phyloP scores from a whole-genome alignment of 2,888 invertebrate species.

The Sminthurides aquaticus region DNA sequence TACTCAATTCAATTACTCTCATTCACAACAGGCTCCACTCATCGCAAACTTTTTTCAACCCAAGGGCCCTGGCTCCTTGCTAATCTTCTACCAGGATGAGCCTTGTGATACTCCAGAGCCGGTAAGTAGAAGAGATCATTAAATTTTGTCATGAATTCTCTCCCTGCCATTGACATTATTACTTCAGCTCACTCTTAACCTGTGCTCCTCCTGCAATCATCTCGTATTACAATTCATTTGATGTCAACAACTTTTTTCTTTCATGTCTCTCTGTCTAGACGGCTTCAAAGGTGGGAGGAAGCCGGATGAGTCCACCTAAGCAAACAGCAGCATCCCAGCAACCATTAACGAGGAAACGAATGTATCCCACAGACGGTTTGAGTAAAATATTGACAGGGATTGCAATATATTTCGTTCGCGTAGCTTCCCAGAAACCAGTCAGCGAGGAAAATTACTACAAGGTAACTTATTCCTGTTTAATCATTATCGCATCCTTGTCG shows the following conservation, averaged over 20 bases:
- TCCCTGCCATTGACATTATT: no score
- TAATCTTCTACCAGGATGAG: conserved; percentile 84
- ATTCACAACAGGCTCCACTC: neutral
- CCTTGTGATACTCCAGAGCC: conserved; percentile 56
- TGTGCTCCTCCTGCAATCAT: no score
- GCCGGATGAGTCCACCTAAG: conserved; percentile 38
- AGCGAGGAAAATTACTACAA: conserved; percentile 91
- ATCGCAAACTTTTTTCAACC: conserved; percentile 56
- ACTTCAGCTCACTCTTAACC: no score
- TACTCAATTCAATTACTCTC: no score
- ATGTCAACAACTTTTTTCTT: no score
- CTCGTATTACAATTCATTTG: no score
- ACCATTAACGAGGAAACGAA: conserved; percentile 59
- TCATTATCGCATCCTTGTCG: no score
- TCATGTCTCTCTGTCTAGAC: no score
- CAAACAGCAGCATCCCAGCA: conserved; percentile 41
- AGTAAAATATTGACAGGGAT: conserved; percentile 66
- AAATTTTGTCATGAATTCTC: neutral
- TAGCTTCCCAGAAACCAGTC: conserved; percentile 72
- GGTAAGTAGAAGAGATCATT: conserved; percentile 44
- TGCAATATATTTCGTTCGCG: conserved; percentile 75
- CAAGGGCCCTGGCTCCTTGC: conserved; percentile 72
- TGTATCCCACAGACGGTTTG: conserved; percentile 77
- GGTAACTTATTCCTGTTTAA: no score
- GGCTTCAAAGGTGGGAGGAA: no score